These are phyloP conservation scores for Mamestra brassicae DNA, from an alignment of 2,888 invertebrate genomes.

Conservation along the genomic window DNA sequence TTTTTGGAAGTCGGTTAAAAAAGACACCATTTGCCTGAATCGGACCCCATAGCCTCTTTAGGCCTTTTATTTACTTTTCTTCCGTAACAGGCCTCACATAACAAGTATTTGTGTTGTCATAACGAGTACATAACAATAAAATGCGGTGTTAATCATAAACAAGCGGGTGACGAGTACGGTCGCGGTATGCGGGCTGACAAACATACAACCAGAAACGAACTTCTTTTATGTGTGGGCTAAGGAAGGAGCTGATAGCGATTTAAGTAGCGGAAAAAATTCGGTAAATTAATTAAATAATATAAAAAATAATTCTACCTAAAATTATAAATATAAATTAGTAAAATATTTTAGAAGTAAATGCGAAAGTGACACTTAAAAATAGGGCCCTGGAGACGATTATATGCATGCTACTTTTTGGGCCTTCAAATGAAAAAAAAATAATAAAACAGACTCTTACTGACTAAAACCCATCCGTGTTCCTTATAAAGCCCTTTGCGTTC, in stretches of 20 bases:
- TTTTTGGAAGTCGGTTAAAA: neutral
- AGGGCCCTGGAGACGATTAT: too few species aligned
- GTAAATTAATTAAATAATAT: neutral
- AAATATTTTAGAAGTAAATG: too few species aligned
- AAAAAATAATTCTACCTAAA: too few species aligned
- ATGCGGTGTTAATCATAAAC: conserved; percentile 69
- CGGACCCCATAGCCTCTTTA: neutral
- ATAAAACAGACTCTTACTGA: too few species aligned
- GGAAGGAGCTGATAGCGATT: conserved; percentile 29
- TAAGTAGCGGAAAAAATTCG: neutral
- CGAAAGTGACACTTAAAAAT: too few species aligned
- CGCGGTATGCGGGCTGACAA: conserved; percentile 80
- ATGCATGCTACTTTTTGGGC: too few species aligned
- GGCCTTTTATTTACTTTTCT: conserved; percentile 31
- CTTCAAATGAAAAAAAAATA: too few species aligned
- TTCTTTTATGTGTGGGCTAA: conserved; percentile 73
- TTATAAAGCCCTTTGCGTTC: too few species aligned
- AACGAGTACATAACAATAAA: conserved; percentile 46
- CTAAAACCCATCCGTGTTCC: too few species aligned
- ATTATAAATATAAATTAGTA: too few species aligned
- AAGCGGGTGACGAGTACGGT: conserved; percentile 62
- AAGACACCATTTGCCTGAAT: neutral
- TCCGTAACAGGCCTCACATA: conserved; percentile 14
- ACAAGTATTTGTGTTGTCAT: conserved; percentile 38
- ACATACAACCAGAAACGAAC: conserved; percentile 73